Conservation (phyloP, 2,888 invertebrate species). For the Bembecia ichneumoniformis region DNA sequence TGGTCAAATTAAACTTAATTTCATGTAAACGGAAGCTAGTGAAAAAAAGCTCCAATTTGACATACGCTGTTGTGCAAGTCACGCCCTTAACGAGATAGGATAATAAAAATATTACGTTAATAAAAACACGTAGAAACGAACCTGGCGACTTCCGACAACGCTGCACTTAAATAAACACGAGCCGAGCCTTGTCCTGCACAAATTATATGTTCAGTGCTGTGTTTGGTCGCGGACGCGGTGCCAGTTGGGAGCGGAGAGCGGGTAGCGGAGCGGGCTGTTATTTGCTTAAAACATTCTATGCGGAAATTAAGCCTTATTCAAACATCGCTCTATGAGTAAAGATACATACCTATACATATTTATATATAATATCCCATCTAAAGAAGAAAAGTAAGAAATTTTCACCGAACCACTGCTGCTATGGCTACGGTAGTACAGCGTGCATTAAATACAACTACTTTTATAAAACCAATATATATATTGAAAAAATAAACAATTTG, state of each 20-base stretch:
- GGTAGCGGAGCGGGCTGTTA: slow-evolving; percentile 14
- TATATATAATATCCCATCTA: too few species aligned
- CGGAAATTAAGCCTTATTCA: too few species aligned
- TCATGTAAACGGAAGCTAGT: slow-evolving; percentile 13
- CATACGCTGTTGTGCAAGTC: slow-evolving; percentile 31
- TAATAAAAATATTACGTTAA: slow-evolving; percentile 45
- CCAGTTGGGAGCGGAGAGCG: not conserved
- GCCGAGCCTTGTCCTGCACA: slow-evolving; percentile 28
- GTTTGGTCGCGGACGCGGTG: slow-evolving; percentile 9
- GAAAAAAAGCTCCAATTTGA: slow-evolving; percentile 20
- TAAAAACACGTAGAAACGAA: slow-evolving; percentile 34
- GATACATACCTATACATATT: too few species aligned
- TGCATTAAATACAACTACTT: too few species aligned
- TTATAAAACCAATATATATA: too few species aligned
- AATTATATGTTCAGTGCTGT: slow-evolving; percentile 20
- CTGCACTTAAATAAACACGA: slow-evolving; percentile 48
- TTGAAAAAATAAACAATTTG: too few species aligned
- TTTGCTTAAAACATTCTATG: too few species aligned
- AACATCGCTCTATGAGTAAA: too few species aligned
- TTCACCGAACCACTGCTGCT: too few species aligned
- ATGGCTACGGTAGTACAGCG: too few species aligned
- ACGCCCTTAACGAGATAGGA: slow-evolving; percentile 14
- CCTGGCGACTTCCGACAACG: slow-evolving; percentile 41
- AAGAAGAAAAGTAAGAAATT: too few species aligned
- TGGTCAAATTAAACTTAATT: not conserved